Conservation (phyloP, 2,797 vertebrate species). For the Cyprinodon diabolis region DNA sequence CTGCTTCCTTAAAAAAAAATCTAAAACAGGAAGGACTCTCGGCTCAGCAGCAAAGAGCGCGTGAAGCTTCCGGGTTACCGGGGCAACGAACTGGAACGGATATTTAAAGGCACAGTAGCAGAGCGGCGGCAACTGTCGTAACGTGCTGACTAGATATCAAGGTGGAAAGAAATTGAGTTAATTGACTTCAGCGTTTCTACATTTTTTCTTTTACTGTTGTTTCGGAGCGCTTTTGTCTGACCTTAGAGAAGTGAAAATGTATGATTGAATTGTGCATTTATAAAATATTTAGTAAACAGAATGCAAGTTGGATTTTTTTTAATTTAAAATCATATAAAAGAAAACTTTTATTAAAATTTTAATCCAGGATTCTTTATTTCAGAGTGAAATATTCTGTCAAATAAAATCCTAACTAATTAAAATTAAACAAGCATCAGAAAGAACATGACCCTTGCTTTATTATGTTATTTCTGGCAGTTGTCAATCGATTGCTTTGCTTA, state of each 20-base stretch:
- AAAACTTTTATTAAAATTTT: too few species aligned
- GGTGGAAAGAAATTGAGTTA: neutral
- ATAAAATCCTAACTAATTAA: neutral
- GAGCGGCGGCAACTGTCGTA: neutral
- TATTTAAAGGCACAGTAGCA: slow-evolving; percentile 79
- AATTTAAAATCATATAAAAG: neutral
- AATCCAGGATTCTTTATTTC: neutral
- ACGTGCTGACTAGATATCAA: neutral
- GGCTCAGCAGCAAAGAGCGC: slow-evolving; percentile 36
- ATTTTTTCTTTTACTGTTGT: neutral
- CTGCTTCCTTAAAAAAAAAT: slow-evolving; percentile 70
- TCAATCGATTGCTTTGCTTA: neutral
- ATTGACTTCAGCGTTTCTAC: neutral
- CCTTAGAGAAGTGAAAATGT: neutral
- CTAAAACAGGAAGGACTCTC: slow-evolving; percentile 77
- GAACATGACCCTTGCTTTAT: neutral
- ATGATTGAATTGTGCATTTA: neutral
- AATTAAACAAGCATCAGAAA: neutral
- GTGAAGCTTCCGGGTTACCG: slow-evolving; percentile 78
- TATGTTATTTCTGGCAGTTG: neutral
- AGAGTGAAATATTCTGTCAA: neutral
- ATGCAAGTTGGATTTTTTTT: neutral
- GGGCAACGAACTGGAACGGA: slow-evolving; percentile 69
- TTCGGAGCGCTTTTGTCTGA: neutral
- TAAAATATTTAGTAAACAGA: neutral